Base-by-base conservation (phyloP, 2,888 invertebrate species). In the Mactromeris polynyma region DNA sequence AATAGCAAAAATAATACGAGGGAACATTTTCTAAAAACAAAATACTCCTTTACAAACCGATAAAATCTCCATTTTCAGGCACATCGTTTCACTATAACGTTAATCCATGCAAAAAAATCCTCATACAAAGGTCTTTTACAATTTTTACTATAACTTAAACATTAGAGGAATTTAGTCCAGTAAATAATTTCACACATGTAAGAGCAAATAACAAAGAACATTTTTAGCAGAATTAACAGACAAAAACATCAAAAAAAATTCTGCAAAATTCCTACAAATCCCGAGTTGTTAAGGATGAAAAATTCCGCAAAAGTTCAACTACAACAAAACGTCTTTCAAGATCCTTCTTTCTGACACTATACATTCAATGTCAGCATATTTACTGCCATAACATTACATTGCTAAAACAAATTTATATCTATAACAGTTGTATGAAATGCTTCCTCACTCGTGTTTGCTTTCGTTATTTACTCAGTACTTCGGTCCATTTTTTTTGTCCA, bases 391-490 rank as follows among this genome's bases (percentile, higher is more conserved):
- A 73, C 73, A 73, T 33, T 26, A 73, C 31, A 73, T 33, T 73
- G 36, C 36, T 73, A 73, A 73, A 73, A 73, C 73, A 73, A 73
- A 81, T 58, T 54, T 51, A 42, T 21, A 51, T 38, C 38, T 58
- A 38, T 26, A 36, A 83, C 42, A 69, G 46, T 36, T 6, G 64
- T 69, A 73, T 73, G 46, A 46, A 83, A 73, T 83, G 42, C 83
- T 83, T 31, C 83, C 73, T 42, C 69, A 77, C 31, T 36, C 31
- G 11, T 86, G 73, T 86, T 86, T 81, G 46, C 86, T 51, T 86
- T 86, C 51, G 69, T n/a, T 86, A 58, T 86, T 86, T 86, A 64
- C 86, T 36, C 58, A 81, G 86, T 79, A 46, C 81, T 36, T 19
- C 6, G 86, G 81, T 64, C 86, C 33, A 81, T 33, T 46, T 86